Base-by-base conservation (phyloP, 2,888 invertebrate species). In the Drosophila diplacantha region DNA sequence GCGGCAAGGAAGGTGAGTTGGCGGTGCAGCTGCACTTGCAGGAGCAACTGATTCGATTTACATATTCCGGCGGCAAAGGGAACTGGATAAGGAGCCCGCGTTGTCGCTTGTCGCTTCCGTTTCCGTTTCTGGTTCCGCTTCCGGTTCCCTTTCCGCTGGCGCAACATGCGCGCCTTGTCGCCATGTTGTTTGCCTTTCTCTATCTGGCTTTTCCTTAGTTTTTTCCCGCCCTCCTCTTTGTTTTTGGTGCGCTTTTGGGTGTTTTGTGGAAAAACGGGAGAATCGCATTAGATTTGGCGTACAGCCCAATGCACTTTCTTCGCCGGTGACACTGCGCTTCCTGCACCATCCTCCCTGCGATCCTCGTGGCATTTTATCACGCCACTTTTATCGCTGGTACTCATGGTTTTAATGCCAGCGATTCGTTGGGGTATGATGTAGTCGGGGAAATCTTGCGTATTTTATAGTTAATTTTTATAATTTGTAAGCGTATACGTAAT, bases 201-300 rank as follows among this genome's bases (percentile, higher is more conserved):
- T 63, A 66, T 62, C 51, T 26, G 47, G 50, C 35, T 59, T 38
- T 51, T 55, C 20, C 37, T 57, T 53, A 34, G 38, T 46, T 37
- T 59, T 41, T 31, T 62, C 47, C 8, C 1, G 3, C 38, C 20
- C 52, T 34, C 16, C 60, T 46, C 59, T 69, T 18, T 46, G 39
- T 55, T 43, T 39, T 60, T 51, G 59, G 52, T 24, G 65, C 39
- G 60, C 64, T 71, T 65, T 69, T 32, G 64, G 59, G 67, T 66
- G 71, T 61, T 52, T 74, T 73, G 51, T 38, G 60, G 55, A 39
- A 60, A 82, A 84, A 79, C 81, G 81, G 73, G 73, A 72, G 79
- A 86, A 85, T 84, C 83, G 82, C 84, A 87, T 87, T 87, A 84
- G 84, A 85, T 84, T 87, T 87, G 87, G 87, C 87, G 85, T 81